These are phyloP conservation scores for Drosophila punjabiensis DNA, from an alignment of 1,140 invertebrate genomes.

Conservation along the genomic window DNA sequence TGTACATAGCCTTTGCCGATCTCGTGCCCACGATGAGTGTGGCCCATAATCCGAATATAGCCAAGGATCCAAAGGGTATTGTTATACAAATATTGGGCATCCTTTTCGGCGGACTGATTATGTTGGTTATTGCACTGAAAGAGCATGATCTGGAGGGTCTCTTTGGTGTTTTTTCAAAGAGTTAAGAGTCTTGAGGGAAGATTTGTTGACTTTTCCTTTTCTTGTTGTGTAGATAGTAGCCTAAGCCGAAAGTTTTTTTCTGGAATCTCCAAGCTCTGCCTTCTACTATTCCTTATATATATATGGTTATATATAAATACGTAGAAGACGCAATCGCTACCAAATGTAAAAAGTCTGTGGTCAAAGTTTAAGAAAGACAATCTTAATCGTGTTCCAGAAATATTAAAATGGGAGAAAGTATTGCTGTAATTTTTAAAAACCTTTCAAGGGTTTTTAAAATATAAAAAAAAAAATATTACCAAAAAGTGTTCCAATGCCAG, in stretches of 20 bases:
- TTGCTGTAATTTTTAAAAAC: too few relatives aligned
- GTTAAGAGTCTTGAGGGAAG: slow-evolving; percentile 12
- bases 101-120: slow-evolving; percentile 89
- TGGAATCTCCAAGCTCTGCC: slow-evolving; percentile 35
- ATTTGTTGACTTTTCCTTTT: slow-evolving; percentile 1
- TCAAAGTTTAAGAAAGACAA: not conserved
- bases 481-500: slow-evolving; percentile 13
- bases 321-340: slow-evolving; percentile 7
- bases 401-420: not conserved
- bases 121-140: slow-evolving; percentile 91
- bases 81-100: slow-evolving; percentile 89
- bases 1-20: slow-evolving; percentile 93
- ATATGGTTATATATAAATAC: not conserved
- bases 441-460: not conserved
- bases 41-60: slow-evolving; percentile 83
- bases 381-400: not conserved
- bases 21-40: slow-evolving; percentile 89
- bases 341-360: slow-evolving; percentile 26
- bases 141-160: slow-evolving; percentile 89
- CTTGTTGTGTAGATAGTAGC: slow-evolving; percentile 33
- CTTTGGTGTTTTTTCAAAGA: slow-evolving; percentile 81
- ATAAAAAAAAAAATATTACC: not conserved
- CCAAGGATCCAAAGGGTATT: slow-evolving; percentile 75
- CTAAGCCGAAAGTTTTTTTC: slow-evolving; percentile 9
- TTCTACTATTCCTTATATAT: not conserved